Base-by-base conservation (phyloP, 1,140 invertebrate genomes). In the Ostrea denselamellosa region DNA sequence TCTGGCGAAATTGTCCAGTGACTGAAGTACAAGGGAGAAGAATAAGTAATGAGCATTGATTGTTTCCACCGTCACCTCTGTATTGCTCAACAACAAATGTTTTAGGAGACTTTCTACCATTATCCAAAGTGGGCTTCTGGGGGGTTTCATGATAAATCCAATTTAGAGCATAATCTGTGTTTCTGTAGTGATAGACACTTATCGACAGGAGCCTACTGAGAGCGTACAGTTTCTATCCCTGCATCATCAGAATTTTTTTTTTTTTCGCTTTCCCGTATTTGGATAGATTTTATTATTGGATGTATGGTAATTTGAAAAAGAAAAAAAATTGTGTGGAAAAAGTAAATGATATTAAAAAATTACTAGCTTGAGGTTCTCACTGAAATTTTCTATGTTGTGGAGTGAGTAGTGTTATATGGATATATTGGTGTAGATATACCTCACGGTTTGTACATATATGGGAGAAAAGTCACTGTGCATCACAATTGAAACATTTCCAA, bases 101-200 rank as follows among this genome's bases (percentile, higher is more conserved):
- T 77, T 25, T 77, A 77, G 68, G 28, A 28, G 68, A 77, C 25
- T 12, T 77, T 77, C 68, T 9, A 25, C 68, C 68, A 77, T 77
- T 77, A 77, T 77, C 68, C 28, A 77, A 77, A 77, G 68, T 77
- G 28, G 68, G 22, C 68, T 77, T 62, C 14, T 77, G 68, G 68
- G 68, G 68, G 68, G 14, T 77, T 77, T 34, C 68, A 28, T 77
- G 68, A 77, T 77, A 28, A 77, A 77, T 77, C 68, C 68, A 28
- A 77, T 77, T 28, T 77, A 25, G 68, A 77, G 68, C 22, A 4
- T 77, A 77, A 34, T 77, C 68, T 34, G 68, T 77, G 68, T 77
- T 77, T 77, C 25, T 14, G 14, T 14, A 28, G 22, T 77, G 22
- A 25, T 77, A 14, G 22, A 77, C 68, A 77, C 28, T 77, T 77